Evolutionary conservation across 1,140 invertebrate species (phyloP).

Genomic region (Pemphigus obesinymphae): DNA sequence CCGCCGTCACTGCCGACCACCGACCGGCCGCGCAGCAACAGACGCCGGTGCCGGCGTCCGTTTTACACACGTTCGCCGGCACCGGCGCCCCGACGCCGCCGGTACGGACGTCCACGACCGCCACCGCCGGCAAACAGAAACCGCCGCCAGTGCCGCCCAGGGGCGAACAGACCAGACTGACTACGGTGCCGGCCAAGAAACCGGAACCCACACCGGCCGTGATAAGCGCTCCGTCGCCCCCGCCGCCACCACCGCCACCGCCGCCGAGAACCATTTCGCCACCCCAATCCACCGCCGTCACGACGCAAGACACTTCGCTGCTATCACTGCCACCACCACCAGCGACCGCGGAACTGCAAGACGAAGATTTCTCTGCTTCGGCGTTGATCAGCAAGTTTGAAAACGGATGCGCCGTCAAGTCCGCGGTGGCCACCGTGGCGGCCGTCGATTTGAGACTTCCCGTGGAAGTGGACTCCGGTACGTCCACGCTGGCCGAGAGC

Average conservation of each 20-base stretch:
- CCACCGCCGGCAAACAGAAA: conserved; percentile 44
- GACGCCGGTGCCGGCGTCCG: not conserved
- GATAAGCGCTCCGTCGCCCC: not conserved
- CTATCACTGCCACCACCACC: not conserved
- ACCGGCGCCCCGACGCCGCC: conserved; percentile 14
- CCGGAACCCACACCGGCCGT: not conserved
- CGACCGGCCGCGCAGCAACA: not conserved
- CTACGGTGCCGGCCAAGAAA: conserved; percentile 43
- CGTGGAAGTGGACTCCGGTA: conserved; percentile 11
- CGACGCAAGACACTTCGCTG: not conserved
- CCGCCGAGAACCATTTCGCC: not conserved
- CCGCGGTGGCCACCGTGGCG: not conserved
- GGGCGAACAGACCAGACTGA: conserved; percentile 46
- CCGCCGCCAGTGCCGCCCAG: conserved; percentile 46
- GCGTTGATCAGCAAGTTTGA: conserved; percentile 31
- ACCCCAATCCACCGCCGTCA: not conserved
- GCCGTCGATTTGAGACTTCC: not conserved
- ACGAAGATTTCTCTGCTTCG: not conserved
- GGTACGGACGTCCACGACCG: not conserved
- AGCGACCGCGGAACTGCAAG: not conserved
- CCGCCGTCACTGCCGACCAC: not conserved
- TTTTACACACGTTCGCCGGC: not conserved
- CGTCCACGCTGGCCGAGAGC: conserved; percentile 25
- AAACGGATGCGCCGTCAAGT: conserved; percentile 7
- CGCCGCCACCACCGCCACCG: not conserved